These are phyloP conservation scores for Erythrocercus mccallii DNA, from an alignment of 2,113 vertebrate species.

Conservation along the genomic window DNA sequence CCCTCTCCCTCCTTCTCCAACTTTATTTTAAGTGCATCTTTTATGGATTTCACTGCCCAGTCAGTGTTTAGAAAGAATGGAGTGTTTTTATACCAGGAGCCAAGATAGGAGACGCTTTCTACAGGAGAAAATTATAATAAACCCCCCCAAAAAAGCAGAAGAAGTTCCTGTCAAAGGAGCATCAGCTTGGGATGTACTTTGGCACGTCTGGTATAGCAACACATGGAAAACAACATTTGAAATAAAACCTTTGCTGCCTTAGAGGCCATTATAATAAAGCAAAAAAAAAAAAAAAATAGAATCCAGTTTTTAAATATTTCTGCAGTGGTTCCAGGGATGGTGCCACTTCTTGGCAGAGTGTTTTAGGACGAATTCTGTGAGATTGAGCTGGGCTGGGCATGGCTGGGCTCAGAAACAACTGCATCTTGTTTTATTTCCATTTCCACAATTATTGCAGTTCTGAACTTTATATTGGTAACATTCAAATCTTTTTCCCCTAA, in stretches of 20 bases:
- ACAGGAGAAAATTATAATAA: not conserved
- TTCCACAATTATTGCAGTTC: not conserved
- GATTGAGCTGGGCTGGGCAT: fast-evolving
- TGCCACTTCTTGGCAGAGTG: not conserved
- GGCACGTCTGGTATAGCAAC: not conserved
- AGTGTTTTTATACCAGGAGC: not conserved
- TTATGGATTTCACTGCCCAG: not conserved
- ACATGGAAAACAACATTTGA: not conserved
- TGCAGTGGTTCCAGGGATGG: not conserved
- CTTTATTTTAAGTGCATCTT: not conserved
- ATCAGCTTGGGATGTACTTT: not conserved
- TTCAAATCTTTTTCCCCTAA: not conserved
- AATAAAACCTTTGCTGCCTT: not conserved
- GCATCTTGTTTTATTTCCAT: not conserved
- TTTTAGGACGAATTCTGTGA: not conserved
- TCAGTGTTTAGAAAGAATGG: not conserved
- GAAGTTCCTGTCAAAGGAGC: not conserved
- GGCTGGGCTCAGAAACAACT: not conserved
- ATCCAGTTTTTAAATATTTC: not conserved
- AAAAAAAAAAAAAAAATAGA: not conserved
- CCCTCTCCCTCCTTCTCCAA: not conserved
- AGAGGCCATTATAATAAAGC: not conserved
- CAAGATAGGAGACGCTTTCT: not conserved
- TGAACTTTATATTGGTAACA: not conserved
- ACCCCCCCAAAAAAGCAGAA: not conserved